Base-by-base conservation (phyloP, 1,140 invertebrate species). In the Leptinotarsa lineolata region DNA sequence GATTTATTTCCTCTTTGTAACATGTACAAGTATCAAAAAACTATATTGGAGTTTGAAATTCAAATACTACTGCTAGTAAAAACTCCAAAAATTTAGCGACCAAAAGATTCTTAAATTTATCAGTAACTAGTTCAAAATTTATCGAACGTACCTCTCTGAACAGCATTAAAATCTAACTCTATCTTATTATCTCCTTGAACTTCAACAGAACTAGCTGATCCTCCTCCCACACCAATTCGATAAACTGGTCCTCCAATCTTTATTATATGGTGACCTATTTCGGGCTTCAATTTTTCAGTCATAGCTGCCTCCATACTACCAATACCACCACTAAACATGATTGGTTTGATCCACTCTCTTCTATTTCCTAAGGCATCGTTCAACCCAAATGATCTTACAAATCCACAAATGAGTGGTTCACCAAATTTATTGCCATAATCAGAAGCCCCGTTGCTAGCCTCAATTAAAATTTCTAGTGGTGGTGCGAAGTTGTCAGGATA, bases 341-440 rank as follows among this genome's bases (percentile, higher is more conserved):
- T 99, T 0, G 97, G 97, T 83, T 99, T 99, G 0, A 99, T 92
- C 88, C 93, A 99, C 85, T 99, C 97, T 72, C 94, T 88, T 68
- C 97, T 86, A 76, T 92, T 89, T 45, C 89, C 89, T 48, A 86
- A 82, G 0, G 85, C 84, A 79, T 94, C 88, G 1, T 86, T 85
- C 79, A 95, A 86, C 11, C 97, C 97, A 85, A 96, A 99, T 1
- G 96, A 94, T 70, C 97, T 88, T 0, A 93, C 91, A 85, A 99
- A 99, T 24, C 97, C 97, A 79, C 88, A 85, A 70, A 99, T 90
- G 2, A 99, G 87, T 3, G 97, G 97, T 84, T 99, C 97, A 1
- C 97, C 97, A 87, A 99, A 99, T 87, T 99, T 99, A 83, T 99
- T 99, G 5, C 97, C 97, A 87, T 99, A 99, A 86, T 99, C 97